phyloP scores from a whole-genome alignment of 2,888 invertebrate species.

The Branchinecta sandiegonensis region DNA sequence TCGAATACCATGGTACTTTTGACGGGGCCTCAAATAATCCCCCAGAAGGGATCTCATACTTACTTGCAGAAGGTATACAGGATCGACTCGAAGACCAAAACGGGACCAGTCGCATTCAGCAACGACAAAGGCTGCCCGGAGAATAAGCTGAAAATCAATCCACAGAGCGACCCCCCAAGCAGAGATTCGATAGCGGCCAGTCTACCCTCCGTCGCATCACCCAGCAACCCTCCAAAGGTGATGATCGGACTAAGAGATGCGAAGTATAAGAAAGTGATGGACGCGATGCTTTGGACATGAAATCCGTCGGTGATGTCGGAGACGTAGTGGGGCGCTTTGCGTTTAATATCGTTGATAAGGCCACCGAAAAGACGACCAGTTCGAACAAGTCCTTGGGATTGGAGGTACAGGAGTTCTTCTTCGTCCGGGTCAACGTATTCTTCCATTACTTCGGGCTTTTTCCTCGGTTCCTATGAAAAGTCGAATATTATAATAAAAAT shows the following conservation, averaged over 20 bases:
- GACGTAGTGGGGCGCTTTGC: slow-evolving; percentile 37
- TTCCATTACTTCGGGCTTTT: slow-evolving; percentile 26
- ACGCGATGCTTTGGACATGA: slow-evolving; percentile 38
- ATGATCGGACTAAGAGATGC: slow-evolving; percentile 41
- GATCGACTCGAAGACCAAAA: slow-evolving; percentile 39
- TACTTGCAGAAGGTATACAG: slow-evolving; percentile 32
- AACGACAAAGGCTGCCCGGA: slow-evolving; percentile 39
- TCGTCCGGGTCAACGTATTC: slow-evolving; percentile 20
- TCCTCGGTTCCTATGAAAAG: slow-evolving; percentile 27
- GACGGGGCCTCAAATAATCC: too few species aligned
- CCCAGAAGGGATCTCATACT: slow-evolving; percentile 17
- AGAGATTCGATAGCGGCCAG: slow-evolving; percentile 44
- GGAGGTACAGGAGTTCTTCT: slow-evolving; percentile 21
- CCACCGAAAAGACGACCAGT: slow-evolving; percentile 39
- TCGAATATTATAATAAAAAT: not conserved
- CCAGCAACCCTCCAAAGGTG: slow-evolving; percentile 41
- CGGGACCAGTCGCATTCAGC: slow-evolving; percentile 38
- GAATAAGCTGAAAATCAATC: slow-evolving; percentile 30
- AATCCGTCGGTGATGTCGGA: slow-evolving; percentile 37
- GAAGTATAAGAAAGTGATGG: slow-evolving; percentile 40
- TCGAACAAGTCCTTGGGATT: slow-evolving; percentile 26
- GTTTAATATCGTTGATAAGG: slow-evolving; percentile 38
- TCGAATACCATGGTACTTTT: too few species aligned
- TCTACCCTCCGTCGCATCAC: slow-evolving; percentile 38
- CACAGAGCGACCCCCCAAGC: slow-evolving; percentile 37